A percentile compares a stretch with the other conserved stretches of the same genome.
These are phyloP conservation scores for Gymnopithys bicolor DNA, from an alignment of 2,797 vertebrate genomes.

Conservation along the genomic window DNA sequence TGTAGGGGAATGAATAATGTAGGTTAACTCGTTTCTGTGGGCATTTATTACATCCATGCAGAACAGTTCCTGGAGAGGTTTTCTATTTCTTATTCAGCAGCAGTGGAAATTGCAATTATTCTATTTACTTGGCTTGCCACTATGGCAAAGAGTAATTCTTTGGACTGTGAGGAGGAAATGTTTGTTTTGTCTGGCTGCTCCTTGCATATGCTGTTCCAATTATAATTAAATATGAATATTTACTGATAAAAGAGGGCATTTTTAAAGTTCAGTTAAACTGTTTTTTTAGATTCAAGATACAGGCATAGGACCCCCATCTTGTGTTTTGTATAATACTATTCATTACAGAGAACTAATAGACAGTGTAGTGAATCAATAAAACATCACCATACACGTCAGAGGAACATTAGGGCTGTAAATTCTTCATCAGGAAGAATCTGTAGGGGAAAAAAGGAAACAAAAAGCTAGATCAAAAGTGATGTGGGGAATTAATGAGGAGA, in stretches of 20 bases:
- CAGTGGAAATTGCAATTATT: conserved; percentile 47
- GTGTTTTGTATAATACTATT: conserved; percentile 24
- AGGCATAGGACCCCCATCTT: not conserved
- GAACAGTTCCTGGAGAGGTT: conserved; percentile 34
- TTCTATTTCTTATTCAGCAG: conserved; percentile 61
- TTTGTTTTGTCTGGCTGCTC: conserved; percentile 23
- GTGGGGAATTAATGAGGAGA: conserved; percentile 57
- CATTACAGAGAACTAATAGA: conserved; percentile 24
- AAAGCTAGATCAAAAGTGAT: conserved; percentile 65
- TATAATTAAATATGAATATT: conserved; percentile 35
- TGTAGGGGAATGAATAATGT: conserved; percentile 28
- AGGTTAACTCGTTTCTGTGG: conserved; percentile 37
- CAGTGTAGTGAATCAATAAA: conserved; percentile 49
- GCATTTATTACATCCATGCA: conserved; percentile 40
- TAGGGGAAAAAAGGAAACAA: conserved; percentile 60
- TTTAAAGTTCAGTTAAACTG: not conserved
- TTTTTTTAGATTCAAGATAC: not conserved
- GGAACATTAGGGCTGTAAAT: conserved; percentile 57
- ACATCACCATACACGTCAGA: conserved; percentile 38
- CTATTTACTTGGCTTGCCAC: conserved; percentile 42
- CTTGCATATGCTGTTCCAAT: conserved; percentile 45
- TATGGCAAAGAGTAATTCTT: conserved; percentile 24
- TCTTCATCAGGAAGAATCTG: conserved; percentile 66
- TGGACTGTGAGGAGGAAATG: conserved; percentile 18
- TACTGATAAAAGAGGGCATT: conserved; percentile 12